phyloP scores from a whole-genome alignment of 2,797 vertebrate species.

The Mastacembelus armatus region DNA sequence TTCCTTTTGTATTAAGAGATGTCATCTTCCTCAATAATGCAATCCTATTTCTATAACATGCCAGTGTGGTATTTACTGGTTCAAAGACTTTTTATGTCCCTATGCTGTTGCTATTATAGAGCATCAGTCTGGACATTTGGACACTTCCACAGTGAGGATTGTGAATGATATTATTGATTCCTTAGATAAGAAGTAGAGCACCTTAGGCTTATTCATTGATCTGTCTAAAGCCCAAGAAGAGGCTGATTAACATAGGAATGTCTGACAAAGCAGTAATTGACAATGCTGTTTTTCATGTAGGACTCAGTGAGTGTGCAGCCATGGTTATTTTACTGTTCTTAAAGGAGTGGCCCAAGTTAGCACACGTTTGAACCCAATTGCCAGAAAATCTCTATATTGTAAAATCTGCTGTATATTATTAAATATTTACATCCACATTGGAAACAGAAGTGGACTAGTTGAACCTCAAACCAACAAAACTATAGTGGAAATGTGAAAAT shows the following conservation, averaged over 20 bases:
- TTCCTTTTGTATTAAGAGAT: no score
- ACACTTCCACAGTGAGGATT: not conserved
- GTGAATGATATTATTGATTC: conserved; percentile 13
- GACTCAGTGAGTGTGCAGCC: not conserved
- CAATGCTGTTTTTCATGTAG: not conserved
- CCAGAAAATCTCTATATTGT: not conserved
- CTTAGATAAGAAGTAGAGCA: not conserved
- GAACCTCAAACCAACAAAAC: not conserved
- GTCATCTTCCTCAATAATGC: not conserved
- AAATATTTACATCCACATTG: not conserved
- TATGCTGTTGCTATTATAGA: not conserved
- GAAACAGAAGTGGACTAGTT: no score
- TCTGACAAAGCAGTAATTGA: conserved; percentile 12
- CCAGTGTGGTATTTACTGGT: not conserved
- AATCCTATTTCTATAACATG: not conserved
- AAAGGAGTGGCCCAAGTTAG: not conserved
- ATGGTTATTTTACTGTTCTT: not conserved
- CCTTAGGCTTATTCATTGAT: conserved; percentile 6
- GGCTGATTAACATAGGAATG: conserved; percentile 5
- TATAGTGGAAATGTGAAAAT: not conserved
- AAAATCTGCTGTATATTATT: not conserved
- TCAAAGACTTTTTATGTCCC: not conserved
- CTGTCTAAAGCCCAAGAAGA: not conserved
- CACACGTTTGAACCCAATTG: not conserved
- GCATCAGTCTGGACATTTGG: not conserved